Percentiles rank a stretch among this genome's conserved stretches.
Evolutionary conservation across 2,113 vertebrate species (phyloP).

Genomic region (Strigops habroptila): DNA sequence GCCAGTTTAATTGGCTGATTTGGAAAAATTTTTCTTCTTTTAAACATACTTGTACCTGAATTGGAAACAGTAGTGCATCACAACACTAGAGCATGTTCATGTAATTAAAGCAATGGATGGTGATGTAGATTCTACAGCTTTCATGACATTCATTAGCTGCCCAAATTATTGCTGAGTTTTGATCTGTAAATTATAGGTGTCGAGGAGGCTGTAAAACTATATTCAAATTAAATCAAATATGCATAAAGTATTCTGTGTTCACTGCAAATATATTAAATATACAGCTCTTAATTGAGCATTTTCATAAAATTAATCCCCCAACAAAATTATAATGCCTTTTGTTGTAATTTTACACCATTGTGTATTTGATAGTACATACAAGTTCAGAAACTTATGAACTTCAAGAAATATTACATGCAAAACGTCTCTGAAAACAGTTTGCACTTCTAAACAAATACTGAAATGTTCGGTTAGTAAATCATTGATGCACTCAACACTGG

Average conservation of each 20-base stretch:
- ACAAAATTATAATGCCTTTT: constrained; percentile 98
- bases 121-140: constrained; percentile 93
- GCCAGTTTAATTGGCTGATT: constrained; percentile 84
- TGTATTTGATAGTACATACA: constrained; percentile 90
- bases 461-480: constrained; percentile 90
- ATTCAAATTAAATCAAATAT: constrained; percentile 96
- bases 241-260: constrained; percentile 90
- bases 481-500: constrained; percentile 94
- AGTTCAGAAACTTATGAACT: constrained; percentile 91
- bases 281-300: constrained; percentile 92
- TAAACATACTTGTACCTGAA: constrained; percentile 86
- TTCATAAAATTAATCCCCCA: constrained; percentile 98
- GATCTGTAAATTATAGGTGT: constrained; percentile 96
- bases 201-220: constrained; percentile 95
- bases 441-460: constrained; percentile 96
- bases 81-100: constrained; percentile 81
- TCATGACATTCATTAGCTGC: constrained; percentile 99
- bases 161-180: constrained; percentile 99
- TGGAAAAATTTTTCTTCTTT: constrained; percentile 79
- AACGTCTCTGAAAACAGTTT: constrained; percentile 94
- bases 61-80: constrained; percentile 83
- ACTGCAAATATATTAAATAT: constrained; percentile 99
- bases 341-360: constrained; percentile 94
- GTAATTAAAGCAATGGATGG: constrained; percentile 81
- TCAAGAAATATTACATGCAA: constrained; percentile 98